Evolutionary conservation across 2,113 vertebrate genomes (phyloP), one percentile per base, ranked within the genome.

Genomic region (Peromyscus maniculatus): DNA sequence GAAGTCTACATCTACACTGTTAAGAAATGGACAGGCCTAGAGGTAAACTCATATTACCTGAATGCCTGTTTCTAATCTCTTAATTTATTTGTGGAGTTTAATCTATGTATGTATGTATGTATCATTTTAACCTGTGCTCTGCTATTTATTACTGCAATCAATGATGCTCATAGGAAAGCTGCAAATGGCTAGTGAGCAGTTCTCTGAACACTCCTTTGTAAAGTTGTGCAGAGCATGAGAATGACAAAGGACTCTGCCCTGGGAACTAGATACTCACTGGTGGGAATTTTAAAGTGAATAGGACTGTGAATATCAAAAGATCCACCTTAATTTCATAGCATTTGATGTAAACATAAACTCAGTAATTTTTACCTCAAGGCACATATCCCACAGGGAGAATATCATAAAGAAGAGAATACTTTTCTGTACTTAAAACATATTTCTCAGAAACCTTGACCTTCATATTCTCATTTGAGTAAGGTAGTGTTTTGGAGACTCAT

Each of bases 301-400:
- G 67, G 71, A 89, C 3, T 22, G 24, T 80, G 21, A 94, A 7
- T 95, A 66, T 72, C 82, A 49, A 49, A 75, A 26, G 49, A 64
- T 33, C 0, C 2, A 3, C 28, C 24, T 36, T 91, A 83, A 43
- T 0, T 91, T 15, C 46, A 5, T 72, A 69, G 26, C n/a, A 86
- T 39, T 91, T 8, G 12, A 28, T 46, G 5, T 77, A 95, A 93
- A 87, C 24, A 94, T 3, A 28, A 33, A 3, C 21, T 86, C 5
- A 90, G 28, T 89, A 71, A 96, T 87, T 72, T 93, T 67, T 91
- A 31, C 49, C 46, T 75, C 43, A 4, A 84, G 82, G 82, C 31
- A 92, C n/a, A 67, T 11, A 71, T 36, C 28, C 9, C 39, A 77
- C 5, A 55, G 16, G 19, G 21, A 95, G 13, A 74, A 89, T 86